Evolutionary conservation across 2,113 vertebrate genomes (phyloP).

Genomic region (Proterorhinus semilunaris): DNA sequence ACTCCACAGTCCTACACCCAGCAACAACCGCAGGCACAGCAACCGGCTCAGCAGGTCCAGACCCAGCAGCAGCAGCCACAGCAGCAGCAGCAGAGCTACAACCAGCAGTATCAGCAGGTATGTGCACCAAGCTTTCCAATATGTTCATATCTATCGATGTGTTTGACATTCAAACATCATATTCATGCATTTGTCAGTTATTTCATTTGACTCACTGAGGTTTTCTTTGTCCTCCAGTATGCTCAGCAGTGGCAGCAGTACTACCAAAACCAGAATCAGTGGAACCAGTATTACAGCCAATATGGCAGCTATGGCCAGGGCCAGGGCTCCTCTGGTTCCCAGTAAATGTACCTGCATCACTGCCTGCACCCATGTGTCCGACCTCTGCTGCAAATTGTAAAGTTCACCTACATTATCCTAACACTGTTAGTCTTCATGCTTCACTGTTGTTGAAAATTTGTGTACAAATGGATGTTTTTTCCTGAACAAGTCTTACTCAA

Average conservation of each 20-base stretch:
- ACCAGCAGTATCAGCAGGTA: conserved; percentile 89
- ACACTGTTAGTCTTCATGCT: conserved; percentile 47
- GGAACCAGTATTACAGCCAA: conserved; percentile 91
- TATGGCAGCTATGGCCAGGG: conserved; percentile 86
- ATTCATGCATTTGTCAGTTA: not conserved
- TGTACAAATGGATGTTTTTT: conserved; percentile 46
- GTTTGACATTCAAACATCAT: no score
- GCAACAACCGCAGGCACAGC: conserved; percentile 64
- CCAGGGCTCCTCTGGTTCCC: conserved; percentile 78
- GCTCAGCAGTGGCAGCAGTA: conserved; percentile 94
- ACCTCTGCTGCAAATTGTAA: conserved; percentile 38
- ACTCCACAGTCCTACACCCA: conserved; percentile 81
- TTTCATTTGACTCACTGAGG: not conserved
- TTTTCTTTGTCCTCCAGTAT: conserved; percentile 70
- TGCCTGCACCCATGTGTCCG: conserved; percentile 40
- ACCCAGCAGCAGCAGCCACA: conserved; percentile 75
- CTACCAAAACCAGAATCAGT: conserved; percentile 93
- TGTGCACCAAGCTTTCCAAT: not conserved
- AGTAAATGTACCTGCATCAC: conserved; percentile 63
- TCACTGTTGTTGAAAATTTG: conserved; percentile 36
- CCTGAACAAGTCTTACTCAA: conserved; percentile 59
- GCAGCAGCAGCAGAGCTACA: conserved; percentile 79
- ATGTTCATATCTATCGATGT: not conserved
- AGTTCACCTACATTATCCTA: conserved; percentile 23
- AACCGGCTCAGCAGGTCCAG: conserved; percentile 62